These are phyloP conservation scores for Trisateles emortualis DNA, from an alignment of 2,888 invertebrate species.

Conservation along the genomic window DNA sequence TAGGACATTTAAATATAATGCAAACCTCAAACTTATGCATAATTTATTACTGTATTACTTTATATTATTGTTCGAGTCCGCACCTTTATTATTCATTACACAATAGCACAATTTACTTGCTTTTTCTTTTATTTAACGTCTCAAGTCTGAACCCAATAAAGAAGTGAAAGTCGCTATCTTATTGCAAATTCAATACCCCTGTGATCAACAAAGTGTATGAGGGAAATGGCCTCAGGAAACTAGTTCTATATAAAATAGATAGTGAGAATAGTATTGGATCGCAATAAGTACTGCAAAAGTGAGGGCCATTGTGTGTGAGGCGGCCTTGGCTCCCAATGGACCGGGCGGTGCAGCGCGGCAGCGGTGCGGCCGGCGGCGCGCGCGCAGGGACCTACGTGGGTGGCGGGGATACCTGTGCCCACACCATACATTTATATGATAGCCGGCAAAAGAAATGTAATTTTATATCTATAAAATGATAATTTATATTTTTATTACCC, in stretches of 20 bases:
- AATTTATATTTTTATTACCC: slow-evolving; percentile 32
- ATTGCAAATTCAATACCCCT: slow-evolving; percentile 62
- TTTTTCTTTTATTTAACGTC: neutral
- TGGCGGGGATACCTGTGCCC: slow-evolving; percentile 54
- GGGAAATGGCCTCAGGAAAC: slow-evolving; percentile 76
- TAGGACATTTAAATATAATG: no score
- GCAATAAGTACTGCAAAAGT: slow-evolving; percentile 78
- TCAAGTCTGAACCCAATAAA: slow-evolving; percentile 16
- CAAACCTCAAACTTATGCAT: neutral
- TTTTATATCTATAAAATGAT: slow-evolving; percentile 34
- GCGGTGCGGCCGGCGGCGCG: slow-evolving; percentile 22
- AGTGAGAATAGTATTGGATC: slow-evolving; percentile 78
- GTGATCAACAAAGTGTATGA: slow-evolving; percentile 59
- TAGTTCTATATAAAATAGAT: slow-evolving; percentile 81
- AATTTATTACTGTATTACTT: neutral
- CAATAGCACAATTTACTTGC: neutral
- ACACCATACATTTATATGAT: slow-evolving; percentile 37
- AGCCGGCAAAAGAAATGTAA: slow-evolving; percentile 33
- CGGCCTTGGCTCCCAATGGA: slow-evolving; percentile 75
- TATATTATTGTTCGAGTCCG: neutral
- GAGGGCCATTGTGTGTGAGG: slow-evolving; percentile 74
- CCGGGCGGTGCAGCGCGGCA: no score
- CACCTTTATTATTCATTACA: neutral
- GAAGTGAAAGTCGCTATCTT: slow-evolving; percentile 55
- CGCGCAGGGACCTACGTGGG: slow-evolving; percentile 67